Conservation (phyloP, 2,888 invertebrate species). For the Agriotes lineatus region DNA sequence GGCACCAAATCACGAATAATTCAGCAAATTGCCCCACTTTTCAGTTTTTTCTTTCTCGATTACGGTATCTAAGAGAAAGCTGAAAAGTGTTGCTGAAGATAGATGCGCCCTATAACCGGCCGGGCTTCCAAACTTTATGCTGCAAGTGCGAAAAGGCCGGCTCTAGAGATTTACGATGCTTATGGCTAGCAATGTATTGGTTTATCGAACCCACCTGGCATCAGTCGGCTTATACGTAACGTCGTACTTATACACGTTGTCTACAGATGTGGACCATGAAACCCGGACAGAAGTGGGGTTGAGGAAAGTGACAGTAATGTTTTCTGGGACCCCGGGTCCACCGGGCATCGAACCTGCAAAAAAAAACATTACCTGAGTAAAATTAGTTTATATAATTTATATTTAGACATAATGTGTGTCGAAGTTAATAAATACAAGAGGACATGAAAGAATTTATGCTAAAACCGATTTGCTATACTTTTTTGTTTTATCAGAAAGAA, state of each 20-base stretch:
- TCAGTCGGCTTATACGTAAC: constrained; percentile 92
- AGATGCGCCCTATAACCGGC: no score
- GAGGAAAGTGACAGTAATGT: constrained; percentile 89
- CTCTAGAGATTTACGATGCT: not conserved
- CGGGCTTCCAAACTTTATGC: not conserved
- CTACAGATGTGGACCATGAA: constrained; percentile 87
- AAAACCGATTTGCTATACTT: no score
- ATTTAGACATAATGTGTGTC: no score
- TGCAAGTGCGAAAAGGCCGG: not conserved
- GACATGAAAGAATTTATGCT: no score
- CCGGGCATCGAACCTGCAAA: constrained; percentile 82
- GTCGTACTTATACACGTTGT: constrained; percentile 89
- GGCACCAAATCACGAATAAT: no score
- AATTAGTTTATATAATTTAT: no score
- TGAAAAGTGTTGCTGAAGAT: no score
- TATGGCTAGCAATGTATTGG: constrained; percentile 6
- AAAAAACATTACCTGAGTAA: constrained; percentile 34
- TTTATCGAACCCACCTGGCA: constrained; percentile 77
- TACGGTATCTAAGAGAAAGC: no score
- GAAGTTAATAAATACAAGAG: no score
- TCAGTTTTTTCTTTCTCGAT: no score
- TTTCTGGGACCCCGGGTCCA: constrained; percentile 81
- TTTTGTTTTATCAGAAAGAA: no score
- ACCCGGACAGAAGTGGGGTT: constrained; percentile 88
- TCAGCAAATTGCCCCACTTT: no score